phyloP scores from a whole-genome alignment of 1,140 invertebrate genomes.

The Drosophila melanogaster region DNA sequence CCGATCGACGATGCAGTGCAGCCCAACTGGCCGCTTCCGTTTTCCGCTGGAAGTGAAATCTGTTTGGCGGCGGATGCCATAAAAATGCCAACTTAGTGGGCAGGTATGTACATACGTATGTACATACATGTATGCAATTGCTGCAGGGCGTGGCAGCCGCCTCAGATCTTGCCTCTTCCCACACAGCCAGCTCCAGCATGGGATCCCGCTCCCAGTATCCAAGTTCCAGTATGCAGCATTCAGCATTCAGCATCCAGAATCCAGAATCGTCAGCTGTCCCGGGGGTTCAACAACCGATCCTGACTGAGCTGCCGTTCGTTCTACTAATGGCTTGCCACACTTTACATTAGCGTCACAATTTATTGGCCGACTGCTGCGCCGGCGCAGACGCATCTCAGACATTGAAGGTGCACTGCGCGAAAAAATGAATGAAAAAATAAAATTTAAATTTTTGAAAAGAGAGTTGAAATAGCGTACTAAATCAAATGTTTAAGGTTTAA shows the following conservation, averaged over 20 bases:
- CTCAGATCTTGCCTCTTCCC: conserved; percentile 30
- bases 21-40: conserved; percentile 73
- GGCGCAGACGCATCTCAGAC: conserved; percentile 47
- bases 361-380: conserved; percentile 67
- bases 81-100: conserved; percentile 72
- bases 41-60: conserved; percentile 82
- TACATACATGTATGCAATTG: conserved; percentile 4
- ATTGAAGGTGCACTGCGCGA: conserved; percentile 10
- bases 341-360: conserved; percentile 82
- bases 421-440: background rate
- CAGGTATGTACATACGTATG: conserved; percentile 2
- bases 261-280: conserved; percentile 49
- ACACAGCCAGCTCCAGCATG: conserved; percentile 18
- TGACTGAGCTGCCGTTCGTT: conserved; percentile 32
- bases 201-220: conserved; percentile 10
- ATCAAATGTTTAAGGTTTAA: too few relatives aligned
- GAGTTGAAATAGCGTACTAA: too few relatives aligned
- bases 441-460: background rate
- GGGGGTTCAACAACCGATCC: conserved; percentile 66
- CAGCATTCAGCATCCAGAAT: background rate
- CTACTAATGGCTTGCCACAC: conserved; percentile 79
- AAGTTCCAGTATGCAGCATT: too few relatives aligned
- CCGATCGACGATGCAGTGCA: conserved; percentile 11
- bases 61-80: conserved; percentile 70
- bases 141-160: conserved; percentile 23